Evolutionary conservation across 2,888 invertebrate genomes (phyloP).

Genomic region (Amphipoea lucens): DNA sequence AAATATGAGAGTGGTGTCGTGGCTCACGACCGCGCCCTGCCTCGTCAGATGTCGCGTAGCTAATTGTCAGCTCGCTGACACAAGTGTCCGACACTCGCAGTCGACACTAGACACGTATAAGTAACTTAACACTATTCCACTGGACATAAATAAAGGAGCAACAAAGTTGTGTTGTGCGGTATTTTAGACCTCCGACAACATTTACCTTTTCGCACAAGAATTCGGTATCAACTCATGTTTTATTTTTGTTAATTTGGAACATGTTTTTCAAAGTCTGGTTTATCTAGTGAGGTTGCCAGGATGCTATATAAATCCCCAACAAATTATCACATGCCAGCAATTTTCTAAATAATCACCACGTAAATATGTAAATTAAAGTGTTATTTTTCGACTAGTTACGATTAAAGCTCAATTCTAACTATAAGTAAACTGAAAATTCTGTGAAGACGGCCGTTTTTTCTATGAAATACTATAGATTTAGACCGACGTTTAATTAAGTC

Average conservation of each 20-base stretch:
- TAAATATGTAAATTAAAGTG: slow-evolving; percentile 37
- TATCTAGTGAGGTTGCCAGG: slow-evolving; percentile 28
- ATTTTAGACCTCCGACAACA: slow-evolving; percentile 53
- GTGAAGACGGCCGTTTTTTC: slow-evolving; percentile 30
- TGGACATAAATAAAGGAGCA: slow-evolving; percentile 59
- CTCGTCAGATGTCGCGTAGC: slow-evolving; percentile 68
- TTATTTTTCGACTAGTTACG: slow-evolving; percentile 38
- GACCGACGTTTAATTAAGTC: slow-evolving; percentile 59
- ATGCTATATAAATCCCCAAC: slow-evolving; percentile 39
- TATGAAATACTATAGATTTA: slow-evolving; percentile 49
- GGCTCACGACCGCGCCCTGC: slow-evolving; percentile 70
- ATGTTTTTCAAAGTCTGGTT: slow-evolving; percentile 38
- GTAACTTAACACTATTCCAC: slow-evolving; percentile 55
- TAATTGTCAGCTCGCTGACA: slow-evolving; percentile 72
- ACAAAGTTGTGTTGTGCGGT: slow-evolving; percentile 47
- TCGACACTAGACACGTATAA: slow-evolving; percentile 61
- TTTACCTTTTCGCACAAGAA: slow-evolving; percentile 52
- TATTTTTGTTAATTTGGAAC: slow-evolving; percentile 45
- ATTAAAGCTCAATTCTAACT: slow-evolving; percentile 34
- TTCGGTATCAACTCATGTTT: slow-evolving; percentile 41
- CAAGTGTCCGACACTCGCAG: slow-evolving; percentile 59
- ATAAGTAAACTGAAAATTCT: slow-evolving; percentile 41
- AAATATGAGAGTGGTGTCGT: slow-evolving; percentile 66
- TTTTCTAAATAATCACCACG: slow-evolving; percentile 37
- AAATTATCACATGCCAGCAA: slow-evolving; percentile 32